A percentile compares a stretch with the other conserved stretches of the same genome.
Evolutionary conservation across 2,797 vertebrate species (phyloP).

Genomic region (Poeciliopsis gracilis): DNA sequence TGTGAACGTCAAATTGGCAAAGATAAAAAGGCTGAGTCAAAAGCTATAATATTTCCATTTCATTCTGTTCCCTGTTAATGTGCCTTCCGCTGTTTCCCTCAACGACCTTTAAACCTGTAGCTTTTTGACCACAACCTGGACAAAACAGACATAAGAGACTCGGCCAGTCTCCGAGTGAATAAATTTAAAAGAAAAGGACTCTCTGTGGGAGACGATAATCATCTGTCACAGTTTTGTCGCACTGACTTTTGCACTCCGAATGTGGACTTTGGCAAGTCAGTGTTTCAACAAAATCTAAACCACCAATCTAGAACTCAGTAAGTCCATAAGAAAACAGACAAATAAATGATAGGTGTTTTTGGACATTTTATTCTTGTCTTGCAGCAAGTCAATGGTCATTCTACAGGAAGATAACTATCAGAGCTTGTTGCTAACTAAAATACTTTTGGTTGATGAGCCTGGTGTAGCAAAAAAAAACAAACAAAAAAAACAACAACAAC

Average conservation of each 20-base stretch:
- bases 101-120: conserved; percentile 41
- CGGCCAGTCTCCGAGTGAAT: no score
- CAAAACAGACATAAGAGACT: conserved; percentile 24
- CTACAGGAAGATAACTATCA: neutral
- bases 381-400: neutral
- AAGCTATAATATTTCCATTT: conserved; percentile 15
- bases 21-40: conserved; percentile 1
- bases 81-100: conserved; percentile 20
- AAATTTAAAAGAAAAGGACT: no score
- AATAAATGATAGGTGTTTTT: no score
- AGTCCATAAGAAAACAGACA: no score
- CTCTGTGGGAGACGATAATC: no score
- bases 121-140: conserved; percentile 51
- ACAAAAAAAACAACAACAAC: no score
- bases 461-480: neutral
- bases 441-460: neutral
- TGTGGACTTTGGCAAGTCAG: neutral
- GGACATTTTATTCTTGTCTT: neutral
- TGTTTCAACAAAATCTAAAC: no score
- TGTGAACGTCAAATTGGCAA: neutral
- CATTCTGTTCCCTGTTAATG: conserved; percentile 8
- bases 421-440: no score
- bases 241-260: neutral
- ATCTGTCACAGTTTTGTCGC: neutral
- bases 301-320: no score